Evolutionary conservation across 2,888 invertebrate genomes (phyloP).

Genomic region (Rhamnusium bicolor): DNA sequence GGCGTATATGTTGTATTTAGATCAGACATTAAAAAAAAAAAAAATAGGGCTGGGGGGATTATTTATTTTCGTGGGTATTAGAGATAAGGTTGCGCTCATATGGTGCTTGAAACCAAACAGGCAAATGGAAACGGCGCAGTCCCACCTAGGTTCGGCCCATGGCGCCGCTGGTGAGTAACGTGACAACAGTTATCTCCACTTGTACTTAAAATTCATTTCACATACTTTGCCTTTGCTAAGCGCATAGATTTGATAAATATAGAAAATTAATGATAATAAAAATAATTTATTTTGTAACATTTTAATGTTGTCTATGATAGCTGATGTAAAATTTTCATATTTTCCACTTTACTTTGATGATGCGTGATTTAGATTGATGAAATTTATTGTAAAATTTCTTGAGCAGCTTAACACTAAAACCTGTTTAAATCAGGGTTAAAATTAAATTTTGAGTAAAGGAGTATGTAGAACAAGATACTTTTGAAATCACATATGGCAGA

Average conservation of each 20-base stretch:
- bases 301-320: too few species aligned
- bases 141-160: constrained; percentile 70
- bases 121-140: constrained; percentile 71
- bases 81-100: constrained; percentile 70
- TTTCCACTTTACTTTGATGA: too few species aligned
- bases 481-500: too few species aligned
- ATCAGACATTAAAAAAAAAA: constrained; percentile 23
- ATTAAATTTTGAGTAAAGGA: too few species aligned
- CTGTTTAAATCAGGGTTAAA: too few species aligned
- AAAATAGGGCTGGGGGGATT: constrained; percentile 50
- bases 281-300: too few species aligned
- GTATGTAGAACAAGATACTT: too few species aligned
- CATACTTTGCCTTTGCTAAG: constrained; percentile 47
- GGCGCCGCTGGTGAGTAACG: constrained; percentile 72
- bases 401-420: too few species aligned
- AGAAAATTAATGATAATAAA: too few species aligned
- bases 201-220: constrained; percentile 52
- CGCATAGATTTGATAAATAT: neutral
- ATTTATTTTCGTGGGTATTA: constrained; percentile 58
- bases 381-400: too few species aligned
- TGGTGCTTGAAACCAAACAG: constrained; percentile 72
- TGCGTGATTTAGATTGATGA: too few species aligned
- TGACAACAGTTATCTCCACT: constrained; percentile 60
- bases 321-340: too few species aligned
- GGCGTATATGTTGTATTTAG: constrained; percentile 25